phyloP scores from a whole-genome alignment of 2,797 vertebrate species.

The Podarcis siculus region DNA sequence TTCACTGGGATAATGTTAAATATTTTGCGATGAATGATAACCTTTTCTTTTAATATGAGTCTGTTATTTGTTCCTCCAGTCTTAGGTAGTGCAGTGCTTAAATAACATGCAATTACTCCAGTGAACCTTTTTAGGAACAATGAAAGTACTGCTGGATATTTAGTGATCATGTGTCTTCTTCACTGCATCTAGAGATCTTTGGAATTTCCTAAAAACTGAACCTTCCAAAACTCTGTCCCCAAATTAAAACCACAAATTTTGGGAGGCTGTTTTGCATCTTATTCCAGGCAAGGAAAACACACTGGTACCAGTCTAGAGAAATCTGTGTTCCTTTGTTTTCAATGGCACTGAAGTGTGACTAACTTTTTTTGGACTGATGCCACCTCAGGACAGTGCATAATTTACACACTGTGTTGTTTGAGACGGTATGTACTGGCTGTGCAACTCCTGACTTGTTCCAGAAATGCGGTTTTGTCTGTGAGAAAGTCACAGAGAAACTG shows the following conservation, averaged over 20 bases:
- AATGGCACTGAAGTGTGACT: neutral
- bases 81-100: neutral
- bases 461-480: neutral
- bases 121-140: neutral
- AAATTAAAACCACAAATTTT: too few species aligned
- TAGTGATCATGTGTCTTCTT: neutral
- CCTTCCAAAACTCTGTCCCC: neutral
- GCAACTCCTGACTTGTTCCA: neutral
- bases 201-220: neutral
- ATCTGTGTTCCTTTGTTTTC: neutral
- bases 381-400: neutral
- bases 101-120: neutral
- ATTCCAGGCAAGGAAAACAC: neutral
- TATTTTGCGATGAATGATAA: neutral
- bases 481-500: neutral
- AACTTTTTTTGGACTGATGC: neutral
- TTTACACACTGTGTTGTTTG: neutral
- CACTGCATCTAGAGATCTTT: neutral
- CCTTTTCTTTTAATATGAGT: neutral
- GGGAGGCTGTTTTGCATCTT: neutral
- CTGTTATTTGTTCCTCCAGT: neutral
- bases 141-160: conserved; percentile 1
- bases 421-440: neutral
- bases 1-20: neutral
- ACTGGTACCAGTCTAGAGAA: neutral